A percentile compares a stretch with the other conserved stretches of the same genome.
These are phyloP conservation scores for Ophioninae sp. DNA, from an alignment of 2,888 invertebrate genomes.

Conservation along the genomic window DNA sequence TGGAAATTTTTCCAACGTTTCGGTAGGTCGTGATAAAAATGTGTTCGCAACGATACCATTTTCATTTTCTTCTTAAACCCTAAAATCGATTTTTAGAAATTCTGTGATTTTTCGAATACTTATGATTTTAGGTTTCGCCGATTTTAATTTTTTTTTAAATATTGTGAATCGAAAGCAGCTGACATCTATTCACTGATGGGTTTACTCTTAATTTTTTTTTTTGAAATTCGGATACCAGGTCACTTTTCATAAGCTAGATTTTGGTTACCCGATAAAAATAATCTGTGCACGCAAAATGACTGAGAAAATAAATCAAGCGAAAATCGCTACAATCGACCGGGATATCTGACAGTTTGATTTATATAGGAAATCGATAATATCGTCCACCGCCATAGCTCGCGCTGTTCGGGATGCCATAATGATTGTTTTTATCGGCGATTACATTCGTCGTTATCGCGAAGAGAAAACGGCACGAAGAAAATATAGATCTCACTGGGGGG, in stretches of 20 bases:
- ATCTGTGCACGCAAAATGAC: too few species aligned
- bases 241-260: too few species aligned
- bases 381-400: neutral
- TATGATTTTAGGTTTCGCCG: too few species aligned
- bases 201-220: too few species aligned
- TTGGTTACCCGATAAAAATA: too few species aligned
- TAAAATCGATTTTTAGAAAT: too few species aligned
- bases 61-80: too few species aligned
- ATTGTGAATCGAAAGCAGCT: too few species aligned
- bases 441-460: neutral
- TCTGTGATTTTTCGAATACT: too few species aligned
- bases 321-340: neutral
- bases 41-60: neutral
- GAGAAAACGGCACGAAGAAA: neutral
- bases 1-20: neutral
- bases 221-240: too few species aligned
- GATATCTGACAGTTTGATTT: neutral
- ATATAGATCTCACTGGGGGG: neutral
- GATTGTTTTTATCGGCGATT: neutral
- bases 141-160: too few species aligned
- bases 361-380: neutral
- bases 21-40: neutral
- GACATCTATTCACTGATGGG: too few species aligned
- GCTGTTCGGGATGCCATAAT: neutral
- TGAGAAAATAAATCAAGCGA: neutral